phyloP scores from a whole-genome alignment of 2,888 invertebrate genomes.

The Minunthozetes semirufus region DNA sequence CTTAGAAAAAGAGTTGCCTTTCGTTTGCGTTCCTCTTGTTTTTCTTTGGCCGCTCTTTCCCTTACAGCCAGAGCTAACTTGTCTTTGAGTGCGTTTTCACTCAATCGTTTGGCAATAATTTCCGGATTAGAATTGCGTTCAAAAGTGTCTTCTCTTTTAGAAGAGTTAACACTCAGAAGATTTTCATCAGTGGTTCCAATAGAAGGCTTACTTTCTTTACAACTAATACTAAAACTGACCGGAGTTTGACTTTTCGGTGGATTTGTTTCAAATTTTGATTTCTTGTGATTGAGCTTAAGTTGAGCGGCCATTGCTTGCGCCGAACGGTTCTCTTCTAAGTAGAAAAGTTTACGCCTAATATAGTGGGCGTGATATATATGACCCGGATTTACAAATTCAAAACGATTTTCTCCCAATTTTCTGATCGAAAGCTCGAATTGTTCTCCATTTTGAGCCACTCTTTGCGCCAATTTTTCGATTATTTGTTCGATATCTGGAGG shows the following conservation, averaged over 20 bases:
- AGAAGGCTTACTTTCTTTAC: constrained; percentile 27
- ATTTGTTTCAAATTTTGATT: constrained; percentile 52
- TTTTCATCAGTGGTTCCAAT: background rate
- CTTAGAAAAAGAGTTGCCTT: constrained; percentile 74
- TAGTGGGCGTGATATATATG: constrained; percentile 78
- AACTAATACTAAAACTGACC: constrained; percentile 29
- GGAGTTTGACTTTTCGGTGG: constrained; percentile 51
- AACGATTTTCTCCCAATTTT: constrained; percentile 68
- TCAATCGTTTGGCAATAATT: constrained; percentile 27
- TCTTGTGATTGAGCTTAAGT: background rate
- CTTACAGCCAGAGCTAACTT: constrained; percentile 48
- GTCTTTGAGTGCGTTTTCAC: constrained; percentile 41
- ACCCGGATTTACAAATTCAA: constrained; percentile 71
- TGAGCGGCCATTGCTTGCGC: constrained; percentile 43
- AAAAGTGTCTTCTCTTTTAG: background rate
- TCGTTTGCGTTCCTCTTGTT: constrained; percentile 60
- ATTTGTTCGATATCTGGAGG: constrained; percentile 75
- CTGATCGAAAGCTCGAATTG: constrained; percentile 79
- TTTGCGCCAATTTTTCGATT: constrained; percentile 92
- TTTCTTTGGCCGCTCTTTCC: constrained; percentile 49
- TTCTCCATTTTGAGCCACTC: constrained; percentile 89
- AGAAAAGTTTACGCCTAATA: constrained; percentile 44
- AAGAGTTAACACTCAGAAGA: background rate
- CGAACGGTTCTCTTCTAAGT: constrained; percentile 43
- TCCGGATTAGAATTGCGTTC: background rate